Conservation (phyloP, 2,888 invertebrate genomes). For the Limnephilus lunatus region DNA sequence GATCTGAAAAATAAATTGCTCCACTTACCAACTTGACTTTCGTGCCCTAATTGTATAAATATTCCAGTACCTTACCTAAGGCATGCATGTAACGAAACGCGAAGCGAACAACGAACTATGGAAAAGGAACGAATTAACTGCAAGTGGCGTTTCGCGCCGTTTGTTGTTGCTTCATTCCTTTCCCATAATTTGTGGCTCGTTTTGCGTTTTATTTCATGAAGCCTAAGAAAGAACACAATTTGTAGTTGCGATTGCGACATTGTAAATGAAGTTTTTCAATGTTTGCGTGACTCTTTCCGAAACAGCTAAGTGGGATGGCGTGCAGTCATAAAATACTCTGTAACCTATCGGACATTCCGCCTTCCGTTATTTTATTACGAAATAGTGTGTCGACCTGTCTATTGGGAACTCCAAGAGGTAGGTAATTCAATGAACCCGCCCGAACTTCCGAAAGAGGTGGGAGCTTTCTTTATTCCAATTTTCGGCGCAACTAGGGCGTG, state of each 20-base stretch:
- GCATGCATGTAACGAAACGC: too few relatives aligned
- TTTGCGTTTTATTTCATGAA: too few relatives aligned
- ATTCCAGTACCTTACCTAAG: too few relatives aligned
- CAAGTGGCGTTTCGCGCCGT: too few relatives aligned
- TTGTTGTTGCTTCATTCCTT: too few relatives aligned
- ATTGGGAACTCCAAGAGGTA: background rate
- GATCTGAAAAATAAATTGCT: background rate
- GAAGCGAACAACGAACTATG: too few relatives aligned
- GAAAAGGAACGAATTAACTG: too few relatives aligned
- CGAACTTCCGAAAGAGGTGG: background rate
- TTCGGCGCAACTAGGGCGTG: slow-evolving; percentile 12
- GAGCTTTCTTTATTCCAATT: background rate
- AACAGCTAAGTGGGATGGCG: background rate
- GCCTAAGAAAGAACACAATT: background rate
- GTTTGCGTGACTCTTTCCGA: background rate
- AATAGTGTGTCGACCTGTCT: slow-evolving; percentile 14
- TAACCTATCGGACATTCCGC: background rate
- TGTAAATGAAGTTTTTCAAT: background rate
- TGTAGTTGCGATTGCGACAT: background rate
- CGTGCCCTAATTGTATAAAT: background rate
- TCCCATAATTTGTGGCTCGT: too few relatives aligned
- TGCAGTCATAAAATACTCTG: background rate
- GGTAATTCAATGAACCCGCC: slow-evolving; percentile 4
- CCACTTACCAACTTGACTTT: background rate
- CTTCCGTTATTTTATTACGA: background rate